Conservation (phyloP, 1,140 invertebrate species). For the Dysdera silvatica region DNA sequence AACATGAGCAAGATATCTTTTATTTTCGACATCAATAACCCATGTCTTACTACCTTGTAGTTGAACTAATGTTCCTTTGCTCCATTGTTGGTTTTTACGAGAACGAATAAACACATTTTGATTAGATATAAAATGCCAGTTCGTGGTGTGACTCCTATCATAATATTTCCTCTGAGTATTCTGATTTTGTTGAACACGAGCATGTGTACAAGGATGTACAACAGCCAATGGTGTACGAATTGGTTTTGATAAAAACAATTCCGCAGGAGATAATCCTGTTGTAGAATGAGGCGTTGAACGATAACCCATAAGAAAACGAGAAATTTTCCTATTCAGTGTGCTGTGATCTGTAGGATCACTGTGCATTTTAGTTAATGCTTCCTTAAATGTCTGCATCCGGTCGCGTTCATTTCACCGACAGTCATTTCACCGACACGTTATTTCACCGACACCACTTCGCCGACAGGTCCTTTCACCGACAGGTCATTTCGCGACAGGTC, state of each 20-base stretch:
- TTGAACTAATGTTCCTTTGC: background rate
- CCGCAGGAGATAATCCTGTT: background rate
- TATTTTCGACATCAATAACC: background rate
- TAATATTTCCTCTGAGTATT: background rate
- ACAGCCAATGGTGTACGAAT: background rate
- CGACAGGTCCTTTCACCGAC: no score
- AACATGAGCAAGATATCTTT: background rate
- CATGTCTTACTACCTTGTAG: background rate
- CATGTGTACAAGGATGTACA: background rate
- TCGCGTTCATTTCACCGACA: no score
- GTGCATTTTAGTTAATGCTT: no score
- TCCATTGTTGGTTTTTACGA: background rate
- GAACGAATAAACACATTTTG: background rate
- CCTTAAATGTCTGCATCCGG: no score
- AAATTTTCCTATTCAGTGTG: background rate
- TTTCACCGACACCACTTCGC: no score
- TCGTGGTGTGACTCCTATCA: background rate
- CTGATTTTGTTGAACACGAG: background rate
- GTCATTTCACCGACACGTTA: no score
- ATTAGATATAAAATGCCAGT: background rate
- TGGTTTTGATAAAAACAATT: background rate
- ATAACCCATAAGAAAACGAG: background rate
- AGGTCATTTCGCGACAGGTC: no score
- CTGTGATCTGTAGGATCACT: no score
- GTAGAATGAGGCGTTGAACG: background rate